Evolutionary conservation across 2,888 invertebrate species (phyloP).

Genomic region (Agriotes lineatus): DNA sequence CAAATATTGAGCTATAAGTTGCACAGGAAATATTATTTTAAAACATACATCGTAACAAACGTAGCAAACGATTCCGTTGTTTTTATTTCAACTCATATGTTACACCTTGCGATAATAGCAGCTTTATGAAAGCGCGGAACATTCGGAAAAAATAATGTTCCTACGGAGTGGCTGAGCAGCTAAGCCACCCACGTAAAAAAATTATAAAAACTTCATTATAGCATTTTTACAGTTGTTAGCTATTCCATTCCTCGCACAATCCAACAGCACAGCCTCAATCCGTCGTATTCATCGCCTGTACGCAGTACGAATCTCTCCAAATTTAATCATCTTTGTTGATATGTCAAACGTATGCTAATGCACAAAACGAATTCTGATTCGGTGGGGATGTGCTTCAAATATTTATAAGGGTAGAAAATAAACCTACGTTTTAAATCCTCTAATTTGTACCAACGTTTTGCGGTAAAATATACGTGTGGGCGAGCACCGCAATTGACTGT

Average conservation of each 20-base stretch:
- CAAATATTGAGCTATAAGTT: too few species aligned
- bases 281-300: not conserved
- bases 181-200: not conserved
- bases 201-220: not conserved
- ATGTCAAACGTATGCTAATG: constrained; percentile 11
- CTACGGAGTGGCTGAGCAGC: not conserved
- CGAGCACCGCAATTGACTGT: too few species aligned
- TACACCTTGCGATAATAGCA: too few species aligned
- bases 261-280: not conserved
- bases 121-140: too few species aligned
- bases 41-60: too few species aligned
- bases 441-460: too few species aligned
- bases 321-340: constrained; percentile 18
- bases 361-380: not conserved
- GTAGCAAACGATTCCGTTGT: too few species aligned
- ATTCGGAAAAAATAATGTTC: too few species aligned
- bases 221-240: not conserved
- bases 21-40: too few species aligned
- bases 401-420: not conserved
- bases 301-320: not conserved
- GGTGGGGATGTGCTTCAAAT: not conserved
- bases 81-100: too few species aligned
- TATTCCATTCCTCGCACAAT: not conserved
- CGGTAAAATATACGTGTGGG: too few species aligned
- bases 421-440: too few species aligned